Evolutionary conservation across 2,113 vertebrate species (phyloP), one percentile per base, ranked within the genome.

Genomic region (Agelaius phoeniceus): DNA sequence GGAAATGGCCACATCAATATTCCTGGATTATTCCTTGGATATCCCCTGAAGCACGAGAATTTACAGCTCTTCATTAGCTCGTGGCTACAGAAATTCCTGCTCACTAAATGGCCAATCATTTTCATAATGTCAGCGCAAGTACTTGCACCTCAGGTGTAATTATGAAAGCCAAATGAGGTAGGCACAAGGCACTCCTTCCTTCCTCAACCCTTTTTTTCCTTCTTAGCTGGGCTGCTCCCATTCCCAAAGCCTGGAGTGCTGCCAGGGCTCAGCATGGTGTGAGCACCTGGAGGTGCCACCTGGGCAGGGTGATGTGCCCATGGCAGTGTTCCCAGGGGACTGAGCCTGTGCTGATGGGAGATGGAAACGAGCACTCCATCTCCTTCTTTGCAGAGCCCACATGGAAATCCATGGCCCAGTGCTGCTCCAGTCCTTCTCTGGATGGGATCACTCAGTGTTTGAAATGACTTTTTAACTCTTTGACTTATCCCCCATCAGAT

Each of bases 71-170:
- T 85, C 63, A 79, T 85, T 93, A 85, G 89, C 95, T 93, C 24
- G 72, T 91, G 87, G 94, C 90, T 96, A 94, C 94, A 91, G 78
- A 90, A 94, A 94, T 88, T 93, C 31, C n/a, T 24, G 89, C 84
- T 96, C 77, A 41, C 85, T 93, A 93, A 89, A 57, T 49, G 87
- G 71, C 78, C 89, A 93, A 63, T 62, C 46, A 48, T 84, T 93
- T 90, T 59, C 82, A 51, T 94, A 94, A 91, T 93, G 78, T 76
- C 87, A 67, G 78, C 76, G 27, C 67, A 94, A 95, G 90, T 83
- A 80, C 44, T 83, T 63, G 78, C 83, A 94, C 94, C 95, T 69
- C 63, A 13, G 92, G 94, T 93, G 83, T n/a, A 90, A 91, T 92
- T 94, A 75, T 1, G 5, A 83, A 94, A 94, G 55, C 55, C 26